Conservation (phyloP, 2,797 vertebrate species). For the Monodelphis domestica region DNA sequence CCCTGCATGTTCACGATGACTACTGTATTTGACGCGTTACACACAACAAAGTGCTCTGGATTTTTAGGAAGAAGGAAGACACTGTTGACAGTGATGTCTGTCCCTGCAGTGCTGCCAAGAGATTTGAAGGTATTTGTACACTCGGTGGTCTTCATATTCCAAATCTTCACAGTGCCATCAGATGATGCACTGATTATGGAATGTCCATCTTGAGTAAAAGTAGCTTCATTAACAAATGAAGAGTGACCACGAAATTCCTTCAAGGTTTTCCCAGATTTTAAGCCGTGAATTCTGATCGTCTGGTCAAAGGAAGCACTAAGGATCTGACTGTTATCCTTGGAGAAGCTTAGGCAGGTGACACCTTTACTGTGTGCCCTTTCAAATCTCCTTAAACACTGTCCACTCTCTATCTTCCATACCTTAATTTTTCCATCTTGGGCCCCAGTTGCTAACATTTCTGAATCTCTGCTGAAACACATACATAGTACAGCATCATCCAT, state of each 20-base stretch:
- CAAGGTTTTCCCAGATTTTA: slow-evolving; percentile 95
- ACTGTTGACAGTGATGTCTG: slow-evolving; percentile 98
- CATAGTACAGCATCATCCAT: slow-evolving; percentile 97
- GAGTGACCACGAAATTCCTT: slow-evolving; percentile 95
- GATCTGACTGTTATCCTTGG: slow-evolving; percentile 94
- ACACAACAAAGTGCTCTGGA: slow-evolving; percentile 98
- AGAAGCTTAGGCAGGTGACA: slow-evolving; percentile 95
- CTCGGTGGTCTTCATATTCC: slow-evolving; percentile 98
- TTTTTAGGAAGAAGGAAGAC: slow-evolving; percentile 97
- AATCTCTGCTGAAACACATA: slow-evolving; percentile 94
- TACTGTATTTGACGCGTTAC: slow-evolving; percentile 98
- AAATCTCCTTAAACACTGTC: slow-evolving; percentile 94
- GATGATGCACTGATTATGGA: slow-evolving; percentile 96
- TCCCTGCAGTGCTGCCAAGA: slow-evolving; percentile 95
- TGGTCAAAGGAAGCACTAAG: slow-evolving; percentile 96
- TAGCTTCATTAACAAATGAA: slow-evolving; percentile 94
- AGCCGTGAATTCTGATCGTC: slow-evolving; percentile 95
- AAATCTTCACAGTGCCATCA: slow-evolving; percentile 97
- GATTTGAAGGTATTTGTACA: slow-evolving; percentile 98
- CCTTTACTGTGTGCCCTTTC: slow-evolving; percentile 96
- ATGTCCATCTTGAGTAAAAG: slow-evolving; percentile 93
- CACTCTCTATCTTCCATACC: slow-evolving; percentile 96
- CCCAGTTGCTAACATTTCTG: slow-evolving; percentile 95
- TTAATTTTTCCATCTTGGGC: slow-evolving; percentile 98
- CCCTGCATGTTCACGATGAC: slow-evolving; percentile 99